Conservation (phyloP, 2,113 vertebrate genomes). For the Cromileptes altivelis region DNA sequence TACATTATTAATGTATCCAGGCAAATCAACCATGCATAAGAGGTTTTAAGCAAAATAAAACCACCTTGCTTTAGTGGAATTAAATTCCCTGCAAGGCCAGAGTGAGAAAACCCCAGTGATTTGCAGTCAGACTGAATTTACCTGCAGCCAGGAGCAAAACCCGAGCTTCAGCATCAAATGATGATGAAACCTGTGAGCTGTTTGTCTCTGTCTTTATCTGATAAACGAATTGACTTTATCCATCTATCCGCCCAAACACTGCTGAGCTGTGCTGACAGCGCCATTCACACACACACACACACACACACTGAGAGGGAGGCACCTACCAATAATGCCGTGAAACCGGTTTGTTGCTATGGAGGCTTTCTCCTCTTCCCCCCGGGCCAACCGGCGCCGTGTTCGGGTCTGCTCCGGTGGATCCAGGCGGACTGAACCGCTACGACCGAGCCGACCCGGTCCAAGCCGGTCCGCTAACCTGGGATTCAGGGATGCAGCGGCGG, state of each 20-base stretch:
- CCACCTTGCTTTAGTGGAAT: background rate
- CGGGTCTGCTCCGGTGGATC: constrained; percentile 19
- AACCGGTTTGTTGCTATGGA: constrained; percentile 78
- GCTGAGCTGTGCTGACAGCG: constrained; percentile 51
- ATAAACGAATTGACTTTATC: constrained; percentile 11
- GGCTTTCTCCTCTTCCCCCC: constrained; percentile 51
- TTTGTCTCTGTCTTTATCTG: background rate
- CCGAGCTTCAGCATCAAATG: background rate
- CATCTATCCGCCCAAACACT: constrained; percentile 48
- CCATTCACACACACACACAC: constrained; percentile 23
- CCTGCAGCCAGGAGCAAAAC: background rate
- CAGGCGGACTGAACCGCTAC: background rate
- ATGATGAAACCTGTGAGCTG: background rate
- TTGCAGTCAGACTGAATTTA: background rate
- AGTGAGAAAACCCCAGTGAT: background rate
- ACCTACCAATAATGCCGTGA: constrained; percentile 73
- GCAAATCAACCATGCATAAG: constrained; percentile 1
- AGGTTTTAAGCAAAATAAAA: background rate
- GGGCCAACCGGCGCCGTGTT: background rate
- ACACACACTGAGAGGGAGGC: constrained; percentile 44
- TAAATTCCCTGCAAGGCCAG: constrained; percentile 12
- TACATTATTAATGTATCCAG: background rate
- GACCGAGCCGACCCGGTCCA: constrained; percentile 7
- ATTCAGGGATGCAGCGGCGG: constrained; percentile 30
- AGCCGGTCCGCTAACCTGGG: constrained; percentile 30